Evolutionary conservation across 2,888 invertebrate species (phyloP), one percentile per base, ranked within the genome.

Genomic region (Corbicula japonica): DNA sequence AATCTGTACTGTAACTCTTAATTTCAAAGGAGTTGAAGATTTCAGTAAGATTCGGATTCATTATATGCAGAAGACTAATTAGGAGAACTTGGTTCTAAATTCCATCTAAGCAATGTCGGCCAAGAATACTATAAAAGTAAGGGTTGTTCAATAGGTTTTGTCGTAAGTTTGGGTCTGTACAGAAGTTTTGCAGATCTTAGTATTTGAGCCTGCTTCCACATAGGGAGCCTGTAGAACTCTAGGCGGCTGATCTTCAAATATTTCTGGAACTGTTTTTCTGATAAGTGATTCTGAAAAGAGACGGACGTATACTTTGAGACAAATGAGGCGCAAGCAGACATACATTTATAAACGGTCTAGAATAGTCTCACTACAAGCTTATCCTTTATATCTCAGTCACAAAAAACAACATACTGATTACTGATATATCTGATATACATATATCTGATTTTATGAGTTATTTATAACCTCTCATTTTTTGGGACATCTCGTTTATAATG

Each of bases 161-260:
- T 66, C 1, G 66, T 66, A 1, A 66, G 38, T 1, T n/a, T n/a
- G 1, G 70, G 76, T n/a, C 56, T 66, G 48, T 83, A 76, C 23
- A 83, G 32, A 0, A 83, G 66, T 56, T 66, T 68, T 0, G 83
- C 76, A 28, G 83, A 76, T 38, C 58, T 68, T 12, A 83, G 72
- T 18, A 83, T 70, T 62, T 83, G 83, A 44, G 61, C 34, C 60
- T 83, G 83, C 56, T 83, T 83, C 83, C 83, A 79, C 30, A 58
- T 21, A 1, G 82, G 82, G 15, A 79, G 54, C 50, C 73, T 58
- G 66, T 76, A 79, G 48, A 76, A 83, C 15, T 83, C 79, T 6
- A 58, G 46, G 28, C 76, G 50, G 44, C 46, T 61, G 4, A 83
- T 54, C 30, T 74, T 73, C 28, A 83, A 69, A 38, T 76, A 58